Base-by-base conservation (phyloP, 2,797 vertebrate genomes). In the Cottoperca gobio region DNA sequence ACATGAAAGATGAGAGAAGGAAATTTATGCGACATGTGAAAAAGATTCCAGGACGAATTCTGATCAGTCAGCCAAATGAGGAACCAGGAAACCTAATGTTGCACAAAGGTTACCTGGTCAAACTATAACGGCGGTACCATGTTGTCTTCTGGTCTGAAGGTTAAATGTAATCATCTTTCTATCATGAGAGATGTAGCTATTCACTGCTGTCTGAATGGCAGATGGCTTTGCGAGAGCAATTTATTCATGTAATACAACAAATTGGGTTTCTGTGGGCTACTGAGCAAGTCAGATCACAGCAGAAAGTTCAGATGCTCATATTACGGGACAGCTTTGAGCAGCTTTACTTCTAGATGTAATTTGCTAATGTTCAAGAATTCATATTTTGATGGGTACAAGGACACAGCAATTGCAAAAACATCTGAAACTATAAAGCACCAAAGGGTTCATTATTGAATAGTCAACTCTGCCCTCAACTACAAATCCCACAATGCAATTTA, bases 191-290 rank as follows among this genome's bases (percentile, higher is more conserved):
- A 79, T 77, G 19, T 39, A 28, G 40, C 53, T 54, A 13, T 55
- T 48, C 39, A 33, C 55, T 39, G 40, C 46, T 65, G 68, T 68
- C 69, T 77, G 75, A 55, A 24, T 42, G 65, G 81, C 71, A 82
- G 83, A 81, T 81, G 83, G 83, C 49, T 28, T 4, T 39, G 69
- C 39, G 1, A 55, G 53, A 35, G 59, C 43, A 75, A 75, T 84
- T 72, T 77, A 65, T 79, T 75, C 62, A 78, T 59, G 57, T 75
- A 69, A 57, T 50, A 40, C 63, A 70, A 67, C 52, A 73, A 67
- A 79, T 48, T 52, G 81, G 43, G 28, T 70, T 70, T 79, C 28
- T 55, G 52, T 39, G 17, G 46, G 58, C 21, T 48, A 59, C 66
- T 26, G 33, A 78, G 61, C 42, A 58, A 67, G 62, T 58, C 48